Conservation (phyloP, 2,797 vertebrate genomes). For the Aphelocoma californica region DNA sequence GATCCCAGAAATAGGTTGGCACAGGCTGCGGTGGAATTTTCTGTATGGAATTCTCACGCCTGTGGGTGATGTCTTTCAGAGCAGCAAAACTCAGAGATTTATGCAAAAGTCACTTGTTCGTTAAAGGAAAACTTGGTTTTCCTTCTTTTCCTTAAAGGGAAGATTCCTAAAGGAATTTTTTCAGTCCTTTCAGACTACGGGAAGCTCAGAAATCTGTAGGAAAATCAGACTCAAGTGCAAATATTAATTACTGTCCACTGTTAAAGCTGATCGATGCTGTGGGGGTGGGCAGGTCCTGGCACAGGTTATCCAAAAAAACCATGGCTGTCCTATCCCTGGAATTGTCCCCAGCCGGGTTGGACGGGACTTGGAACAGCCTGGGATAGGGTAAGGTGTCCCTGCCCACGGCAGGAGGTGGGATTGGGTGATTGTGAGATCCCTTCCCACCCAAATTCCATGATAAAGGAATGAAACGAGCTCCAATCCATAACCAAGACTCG, state of each 20-base stretch:
- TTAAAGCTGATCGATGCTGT: not conserved
- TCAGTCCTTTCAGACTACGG: not conserved
- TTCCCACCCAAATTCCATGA: fast-evolving
- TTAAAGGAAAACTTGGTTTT: not conserved
- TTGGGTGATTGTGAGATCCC: not conserved
- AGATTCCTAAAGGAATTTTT: not conserved
- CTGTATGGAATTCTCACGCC: fast-evolving
- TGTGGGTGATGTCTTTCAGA: fast-evolving
- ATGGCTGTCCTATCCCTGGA: not conserved
- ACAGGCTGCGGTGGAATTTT: fast-evolving
- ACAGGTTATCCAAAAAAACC: not conserved
- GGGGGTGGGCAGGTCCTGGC: not conserved
- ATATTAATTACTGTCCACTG: not conserved
- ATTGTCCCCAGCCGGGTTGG: not conserved
- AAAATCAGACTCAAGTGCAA: not conserved
- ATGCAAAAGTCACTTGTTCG: fast-evolving
- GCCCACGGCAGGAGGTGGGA: fast-evolving
- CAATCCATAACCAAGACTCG: fast-evolving
- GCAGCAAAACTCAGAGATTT: not conserved
- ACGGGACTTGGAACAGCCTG: not conserved
- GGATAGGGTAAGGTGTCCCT: not conserved
- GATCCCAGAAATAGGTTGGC: fast-evolving
- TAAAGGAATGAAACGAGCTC: not conserved
- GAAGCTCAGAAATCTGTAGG: not conserved
- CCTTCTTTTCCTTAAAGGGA: not conserved